Base-by-base conservation (phyloP, 2,888 invertebrate species). In the Zeuzera pyrina region DNA sequence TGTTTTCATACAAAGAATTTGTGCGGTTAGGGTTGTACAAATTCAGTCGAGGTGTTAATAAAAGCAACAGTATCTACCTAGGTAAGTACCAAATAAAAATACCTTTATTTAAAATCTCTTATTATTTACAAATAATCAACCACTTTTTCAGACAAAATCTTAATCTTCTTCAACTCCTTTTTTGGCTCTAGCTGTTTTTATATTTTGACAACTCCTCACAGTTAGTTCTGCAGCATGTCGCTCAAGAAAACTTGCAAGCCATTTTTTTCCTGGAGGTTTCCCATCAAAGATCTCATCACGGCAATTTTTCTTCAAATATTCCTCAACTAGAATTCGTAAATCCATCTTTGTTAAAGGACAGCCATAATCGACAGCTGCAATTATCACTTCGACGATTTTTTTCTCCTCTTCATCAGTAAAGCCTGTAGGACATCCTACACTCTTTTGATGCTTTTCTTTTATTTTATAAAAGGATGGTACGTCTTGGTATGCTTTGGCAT, bases 391-490 rank as follows among this genome's bases (percentile, higher is more conserved):
- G 10, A 23, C 23, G 7, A 23, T 23, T n/a, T 23, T 23, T n/a
- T n/a, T 23, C 10, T 23, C 23, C 3, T 23, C 23, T 23, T 23
- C n/a, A 10, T 5, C 3, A n/a, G 3, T 6, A 7, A 23, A 10
- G 3, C 23, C n/a, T n/a, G 10, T 23, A n/a, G 23, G 23, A 23
- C 23, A 23, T n/a, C 23, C n/a, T n/a, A n/a, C n/a, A n/a, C n/a
- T n/a, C n/a, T 7, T 7, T 23, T 23, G 23, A 10, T 23, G 23
- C 10, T 7, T 23, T n/a, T n/a, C 10, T 23, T 3, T 6, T 23
- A n/a, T 3, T 3, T n/a, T 23, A 3, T 23, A 10, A 7, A n/a
- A 23, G 5, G 3, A 23, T 23, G 10, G 23, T 23, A 23, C 23
- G n/a, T n/a, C 23, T 23, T 23, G n/a, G 23, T 7, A 23, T n/a